phyloP scores from a whole-genome alignment of 2,888 invertebrate genomes.

The Fabriciana adippe region DNA sequence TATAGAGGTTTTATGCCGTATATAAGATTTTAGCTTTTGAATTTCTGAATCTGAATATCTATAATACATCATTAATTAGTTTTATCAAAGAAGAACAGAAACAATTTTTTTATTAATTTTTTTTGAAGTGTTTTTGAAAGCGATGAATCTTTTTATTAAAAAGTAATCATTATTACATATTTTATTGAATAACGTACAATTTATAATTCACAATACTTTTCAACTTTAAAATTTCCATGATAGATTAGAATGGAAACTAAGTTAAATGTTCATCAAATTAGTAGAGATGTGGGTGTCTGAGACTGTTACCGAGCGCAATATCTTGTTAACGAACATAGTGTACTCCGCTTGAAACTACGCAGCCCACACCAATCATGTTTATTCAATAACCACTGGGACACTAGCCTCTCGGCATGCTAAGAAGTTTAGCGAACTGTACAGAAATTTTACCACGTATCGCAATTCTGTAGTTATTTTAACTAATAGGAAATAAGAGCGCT shows the following conservation, averaged over 20 bases:
- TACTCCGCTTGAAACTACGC: conserved; percentile 52
- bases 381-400: conserved; percentile 71
- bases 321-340: conserved; percentile 16
- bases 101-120: too few species aligned
- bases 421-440: conserved; percentile 53
- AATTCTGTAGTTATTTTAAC: background rate
- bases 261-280: conserved; percentile 5
- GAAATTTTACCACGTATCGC: conserved; percentile 12
- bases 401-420: conserved; percentile 69
- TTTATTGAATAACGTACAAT: too few species aligned
- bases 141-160: too few species aligned
- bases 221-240: background rate
- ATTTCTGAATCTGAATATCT: too few species aligned
- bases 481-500: background rate
- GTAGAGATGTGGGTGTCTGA: background rate
- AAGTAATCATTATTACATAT: too few species aligned
- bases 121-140: too few species aligned
- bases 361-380: conserved; percentile 73
- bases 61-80: too few species aligned
- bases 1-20: too few species aligned
- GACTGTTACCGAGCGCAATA: conserved; percentile 5
- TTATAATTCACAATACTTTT: too few species aligned
- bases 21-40: too few species aligned
- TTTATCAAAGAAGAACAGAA: too few species aligned
- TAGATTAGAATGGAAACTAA: background rate